phyloP scores from a whole-genome alignment of 2,113 vertebrate species.

The Ranitomeya variabilis region DNA sequence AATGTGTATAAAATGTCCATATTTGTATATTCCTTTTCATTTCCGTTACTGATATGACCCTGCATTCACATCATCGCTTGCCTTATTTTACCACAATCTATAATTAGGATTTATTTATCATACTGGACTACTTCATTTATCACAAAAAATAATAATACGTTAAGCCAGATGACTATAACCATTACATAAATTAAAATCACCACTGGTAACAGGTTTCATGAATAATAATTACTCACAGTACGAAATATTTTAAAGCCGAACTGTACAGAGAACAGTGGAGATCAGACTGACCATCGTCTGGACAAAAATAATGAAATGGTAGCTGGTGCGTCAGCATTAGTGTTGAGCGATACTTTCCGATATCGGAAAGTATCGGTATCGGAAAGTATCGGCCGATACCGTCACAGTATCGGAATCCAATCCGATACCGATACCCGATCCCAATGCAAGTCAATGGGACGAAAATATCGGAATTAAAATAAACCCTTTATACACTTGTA shows the following conservation, averaged over 20 bases:
- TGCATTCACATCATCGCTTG: background rate
- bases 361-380: too few species aligned
- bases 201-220: slow-evolving; percentile 30
- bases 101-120: slow-evolving; percentile 9
- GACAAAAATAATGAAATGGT: slow-evolving; percentile 41
- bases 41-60: background rate
- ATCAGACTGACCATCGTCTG: slow-evolving; percentile 35
- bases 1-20: background rate
- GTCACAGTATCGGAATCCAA: too few species aligned
- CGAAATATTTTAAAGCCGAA: slow-evolving; percentile 3
- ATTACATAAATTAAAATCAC: slow-evolving; percentile 51
- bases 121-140: slow-evolving; percentile 33
- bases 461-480: too few species aligned
- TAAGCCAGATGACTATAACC: slow-evolving; percentile 47
- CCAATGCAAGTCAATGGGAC: too few species aligned
- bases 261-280: slow-evolving; percentile 19
- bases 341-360: too few species aligned
- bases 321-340: slow-evolving; percentile 10
- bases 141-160: slow-evolving; percentile 41
- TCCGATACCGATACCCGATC: too few species aligned
- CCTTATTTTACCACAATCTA: background rate
- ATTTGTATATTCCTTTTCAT: background rate
- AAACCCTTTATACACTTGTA: too few species aligned
- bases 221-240: slow-evolving; percentile 4
- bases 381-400: too few species aligned